Evolutionary conservation across 2,113 vertebrate genomes (phyloP).

Genomic region (Polypterus senegalus): DNA sequence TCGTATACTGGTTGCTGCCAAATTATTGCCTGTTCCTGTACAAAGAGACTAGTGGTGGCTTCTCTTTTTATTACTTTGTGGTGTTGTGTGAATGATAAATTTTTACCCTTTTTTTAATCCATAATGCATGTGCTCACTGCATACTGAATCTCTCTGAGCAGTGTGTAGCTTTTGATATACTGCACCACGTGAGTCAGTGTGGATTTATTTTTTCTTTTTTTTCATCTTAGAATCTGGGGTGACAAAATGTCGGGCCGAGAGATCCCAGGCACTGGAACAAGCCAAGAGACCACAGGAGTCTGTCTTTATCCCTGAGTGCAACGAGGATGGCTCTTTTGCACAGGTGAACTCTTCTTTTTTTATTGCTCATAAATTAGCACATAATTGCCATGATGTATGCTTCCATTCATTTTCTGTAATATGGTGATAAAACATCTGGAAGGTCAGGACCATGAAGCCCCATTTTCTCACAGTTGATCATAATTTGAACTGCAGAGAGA

Average conservation of each 20-base stretch:
- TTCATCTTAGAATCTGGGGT: slow-evolving; percentile 66
- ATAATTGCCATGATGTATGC: not conserved
- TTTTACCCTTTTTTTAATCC: too few species aligned
- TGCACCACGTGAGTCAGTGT: slow-evolving; percentile 1
- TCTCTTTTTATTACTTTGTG: too few species aligned
- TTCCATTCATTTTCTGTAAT: not conserved
- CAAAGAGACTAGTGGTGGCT: too few species aligned
- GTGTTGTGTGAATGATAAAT: too few species aligned
- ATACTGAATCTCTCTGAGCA: too few species aligned
- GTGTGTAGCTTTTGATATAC: too few species aligned
- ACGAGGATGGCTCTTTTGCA: slow-evolving; percentile 84
- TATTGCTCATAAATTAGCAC: not conserved
- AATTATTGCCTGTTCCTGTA: too few species aligned
- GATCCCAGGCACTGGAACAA: slow-evolving; percentile 77
- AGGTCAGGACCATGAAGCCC: too few species aligned
- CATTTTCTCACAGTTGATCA: too few species aligned
- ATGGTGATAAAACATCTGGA: not conserved
- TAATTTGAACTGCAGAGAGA: too few species aligned
- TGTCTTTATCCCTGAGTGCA: slow-evolving; percentile 89
- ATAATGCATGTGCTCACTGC: too few species aligned
- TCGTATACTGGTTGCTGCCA: too few species aligned
- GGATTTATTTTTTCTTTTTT: slow-evolving; percentile 11
- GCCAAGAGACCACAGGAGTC: slow-evolving; percentile 84
- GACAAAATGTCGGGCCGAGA: slow-evolving; percentile 81
- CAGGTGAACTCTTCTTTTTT: slow-evolving; percentile 54